These are phyloP conservation scores for Columba janthina DNA, from an alignment of 2,113 vertebrate species.

Conservation along the genomic window DNA sequence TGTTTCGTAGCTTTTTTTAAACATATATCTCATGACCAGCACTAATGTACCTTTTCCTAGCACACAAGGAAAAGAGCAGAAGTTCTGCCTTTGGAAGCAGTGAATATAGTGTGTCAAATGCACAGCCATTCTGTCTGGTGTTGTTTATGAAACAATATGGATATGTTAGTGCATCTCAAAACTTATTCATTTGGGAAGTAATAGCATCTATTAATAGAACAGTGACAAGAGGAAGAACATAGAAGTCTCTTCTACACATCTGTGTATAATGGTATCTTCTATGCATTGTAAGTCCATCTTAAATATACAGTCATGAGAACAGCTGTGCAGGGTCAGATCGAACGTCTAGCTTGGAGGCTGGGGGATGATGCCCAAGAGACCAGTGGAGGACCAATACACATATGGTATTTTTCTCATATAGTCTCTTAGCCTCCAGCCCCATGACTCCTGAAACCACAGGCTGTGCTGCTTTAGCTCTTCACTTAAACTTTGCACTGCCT, in stretches of 20 bases:
- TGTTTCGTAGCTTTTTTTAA: not conserved
- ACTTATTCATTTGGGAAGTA: not conserved
- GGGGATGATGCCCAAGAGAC: not conserved
- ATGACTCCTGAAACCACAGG: not conserved
- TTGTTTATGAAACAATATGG: not conserved
- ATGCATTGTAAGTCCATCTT: not conserved
- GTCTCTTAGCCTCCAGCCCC: not conserved
- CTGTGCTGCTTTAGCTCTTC: not conserved
- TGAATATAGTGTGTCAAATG: too few species aligned
- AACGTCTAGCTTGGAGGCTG: not conserved
- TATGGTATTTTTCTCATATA: not conserved
- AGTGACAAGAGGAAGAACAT: not conserved
- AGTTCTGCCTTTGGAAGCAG: not conserved
- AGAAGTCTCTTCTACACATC: not conserved
- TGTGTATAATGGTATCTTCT: not conserved
- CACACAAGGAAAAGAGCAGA: not conserved
- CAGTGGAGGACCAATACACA: not conserved
- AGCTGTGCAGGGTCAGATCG: not conserved
- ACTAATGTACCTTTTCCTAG: too few species aligned
- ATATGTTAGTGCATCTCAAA: not conserved
- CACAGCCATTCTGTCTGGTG: not conserved
- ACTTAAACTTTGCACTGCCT: not conserved
- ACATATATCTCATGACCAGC: fast-evolving
- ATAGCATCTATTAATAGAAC: not conserved
- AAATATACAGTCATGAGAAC: not conserved